Evolutionary conservation across 2,888 invertebrate genomes (phyloP).

Genomic region (Actias luna): DNA sequence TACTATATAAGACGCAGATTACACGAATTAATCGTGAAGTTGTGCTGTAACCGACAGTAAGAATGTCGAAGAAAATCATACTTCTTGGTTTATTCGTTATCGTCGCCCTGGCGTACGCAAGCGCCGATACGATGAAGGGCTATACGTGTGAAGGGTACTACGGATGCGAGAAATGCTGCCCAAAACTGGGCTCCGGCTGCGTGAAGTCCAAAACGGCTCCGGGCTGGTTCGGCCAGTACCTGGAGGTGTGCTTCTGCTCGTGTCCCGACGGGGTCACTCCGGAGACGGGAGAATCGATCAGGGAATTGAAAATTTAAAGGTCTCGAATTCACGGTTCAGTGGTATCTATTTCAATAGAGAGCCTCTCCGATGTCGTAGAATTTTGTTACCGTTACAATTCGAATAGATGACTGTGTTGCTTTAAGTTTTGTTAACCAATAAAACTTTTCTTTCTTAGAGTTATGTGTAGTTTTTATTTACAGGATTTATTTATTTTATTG

Average conservation of each 20-base stretch:
- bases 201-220: not conserved
- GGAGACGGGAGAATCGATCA: not conserved
- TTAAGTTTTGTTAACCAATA: not conserved
- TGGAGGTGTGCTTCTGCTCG: constrained; percentile 5
- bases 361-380: too few relatives aligned
- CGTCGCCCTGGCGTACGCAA: not conserved
- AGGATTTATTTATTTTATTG: too few relatives aligned
- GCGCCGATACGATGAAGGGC: not conserved
- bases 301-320: not conserved
- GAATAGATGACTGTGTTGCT: too few relatives aligned
- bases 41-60: not conserved
- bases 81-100: not conserved
- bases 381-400: too few relatives aligned
- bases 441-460: too few relatives aligned
- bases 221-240: not conserved
- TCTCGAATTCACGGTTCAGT: not conserved
- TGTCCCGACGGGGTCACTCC: constrained; percentile 4
- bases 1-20: not conserved
- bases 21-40: not conserved
- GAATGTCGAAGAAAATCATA: constrained; percentile 6
- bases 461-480: too few relatives aligned
- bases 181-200: not conserved
- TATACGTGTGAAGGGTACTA: constrained; percentile 5
- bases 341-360: not conserved
- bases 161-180: constrained; percentile 13